Evolutionary conservation across 2,888 invertebrate species (phyloP), one percentile per base, ranked within the genome.

Genomic region (Scaptodrosophila latifasciaeformis): DNA sequence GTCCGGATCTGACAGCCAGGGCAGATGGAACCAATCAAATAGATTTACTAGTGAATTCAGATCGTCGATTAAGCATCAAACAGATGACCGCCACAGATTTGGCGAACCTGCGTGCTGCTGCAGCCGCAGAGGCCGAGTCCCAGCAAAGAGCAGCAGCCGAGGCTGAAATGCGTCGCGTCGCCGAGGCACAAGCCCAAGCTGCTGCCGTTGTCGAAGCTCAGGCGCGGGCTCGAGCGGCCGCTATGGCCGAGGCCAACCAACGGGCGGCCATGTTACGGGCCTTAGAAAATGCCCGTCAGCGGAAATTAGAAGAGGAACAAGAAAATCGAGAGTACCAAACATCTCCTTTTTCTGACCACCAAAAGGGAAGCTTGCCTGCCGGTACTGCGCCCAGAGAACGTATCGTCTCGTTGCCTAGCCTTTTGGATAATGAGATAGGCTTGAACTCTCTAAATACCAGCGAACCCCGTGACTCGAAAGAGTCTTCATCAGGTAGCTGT

Each of bases 31-130:
- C 29, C 37, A 52, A 43, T 12, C 56, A 72, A 24, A 62, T 70
- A 40, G 59, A 76, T 46, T 59, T 80, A 37, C 57, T 82, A 2
- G 64, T 74, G 30, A 67, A 81, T 42, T 59, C 72, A 7, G 71
- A 82, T 51, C 85, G 84, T 3, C 82, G 85, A 17, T 62, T 84
- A n/a, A 84, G 83, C 62, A 82, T 83, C 19, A 83, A 83, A 70
- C 83, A 84, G 57, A 83, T 83, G 85, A 83, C 85, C 4, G 82
- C 83, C 58, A 83, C 83, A 0, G 83, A 83, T 27, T 51, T 84
- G 55, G 56, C 63, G 5, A 67, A 67, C 37, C 52, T 79, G 2
- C 70, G 83, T 5, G 70, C 85, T 0, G 68, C 74, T n/a, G 70
- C 84, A 1, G 82, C 82, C 9, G 83, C 76, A n/a, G 76, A 84